Evolutionary conservation across 2,113 vertebrate species (phyloP).

Genomic region (Scophthalmus maximus): DNA sequence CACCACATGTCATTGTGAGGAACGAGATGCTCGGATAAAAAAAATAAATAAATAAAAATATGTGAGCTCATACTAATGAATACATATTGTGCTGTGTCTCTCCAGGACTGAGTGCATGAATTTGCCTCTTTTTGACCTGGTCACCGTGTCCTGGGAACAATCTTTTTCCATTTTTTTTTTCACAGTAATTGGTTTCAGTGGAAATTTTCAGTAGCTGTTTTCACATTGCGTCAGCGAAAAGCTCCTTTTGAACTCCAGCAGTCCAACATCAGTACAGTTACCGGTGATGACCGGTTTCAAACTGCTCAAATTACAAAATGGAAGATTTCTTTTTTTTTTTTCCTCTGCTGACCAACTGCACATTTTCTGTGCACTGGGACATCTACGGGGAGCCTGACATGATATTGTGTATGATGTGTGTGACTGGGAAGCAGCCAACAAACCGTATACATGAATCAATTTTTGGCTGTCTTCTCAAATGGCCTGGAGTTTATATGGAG

Average conservation of each 20-base stretch:
- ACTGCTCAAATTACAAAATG: conserved; percentile 19
- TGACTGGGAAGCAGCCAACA: conserved; percentile 18
- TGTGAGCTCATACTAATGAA: too few relatives aligned
- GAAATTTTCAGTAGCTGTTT: not conserved
- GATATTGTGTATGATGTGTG: conserved; percentile 10
- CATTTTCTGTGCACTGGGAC: not conserved
- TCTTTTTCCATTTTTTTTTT: too few relatives aligned
- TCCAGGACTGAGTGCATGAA: too few relatives aligned
- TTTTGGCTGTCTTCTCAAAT: conserved; percentile 19
- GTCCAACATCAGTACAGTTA: not conserved
- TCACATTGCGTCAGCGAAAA: too few relatives aligned
- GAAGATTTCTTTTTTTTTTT: conserved; percentile 20
- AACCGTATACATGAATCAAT: conserved; percentile 19
- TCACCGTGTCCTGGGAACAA: too few relatives aligned
- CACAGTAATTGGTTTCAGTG: not conserved
- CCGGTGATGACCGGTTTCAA: too few relatives aligned
- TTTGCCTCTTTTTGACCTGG: too few relatives aligned
- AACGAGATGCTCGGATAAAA: too few relatives aligned
- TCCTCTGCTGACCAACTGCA: conserved; percentile 41
- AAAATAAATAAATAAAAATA: too few relatives aligned
- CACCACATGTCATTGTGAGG: too few relatives aligned
- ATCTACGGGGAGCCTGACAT: conserved; percentile 34
- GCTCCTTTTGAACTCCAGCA: conserved; percentile 4
- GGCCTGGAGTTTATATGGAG: conserved; percentile 13
- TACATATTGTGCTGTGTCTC: too few relatives aligned